Base-by-base conservation (phyloP, 2,113 vertebrate species). In the Cavia porcellus region DNA sequence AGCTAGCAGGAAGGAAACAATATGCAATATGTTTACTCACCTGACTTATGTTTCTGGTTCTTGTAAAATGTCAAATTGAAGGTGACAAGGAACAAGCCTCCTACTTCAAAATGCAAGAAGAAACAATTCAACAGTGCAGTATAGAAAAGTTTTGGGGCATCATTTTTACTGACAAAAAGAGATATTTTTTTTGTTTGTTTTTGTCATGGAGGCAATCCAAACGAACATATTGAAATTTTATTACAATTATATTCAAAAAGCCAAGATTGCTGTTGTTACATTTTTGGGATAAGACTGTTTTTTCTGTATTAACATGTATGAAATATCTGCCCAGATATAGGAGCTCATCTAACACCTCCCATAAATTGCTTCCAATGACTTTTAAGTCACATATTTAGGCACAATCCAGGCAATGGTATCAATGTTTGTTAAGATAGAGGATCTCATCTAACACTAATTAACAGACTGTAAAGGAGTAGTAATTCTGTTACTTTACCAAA, bases 61-160 rank as follows among this genome's bases (percentile, higher is more conserved):
- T 66, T 94, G 61, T 97, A 97, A 98, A 98, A 98, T 97, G 90
- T 98, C 98, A 98, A 95, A 98, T 2, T 85, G 97, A 95, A 98
- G 94, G 96, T 98, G 97, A 98, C 95, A 96, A 96, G 96, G 96
- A 97, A 74, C 70, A 97, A 83, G 75, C 55, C 70, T 97, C 80
- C 70, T 45, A 32, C 62, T 92, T 89, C 86, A 97, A 92, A 95
- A 83, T 50, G 75, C 91, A 95, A 96, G 2, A 35, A 96, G 94
- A 80, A 95, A 96, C 97, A 75, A 2, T 87, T 96, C 81, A 92
- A 86, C 50, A 20, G 2, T 22, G 74, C 96, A 93, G 79, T 74
- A 79, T 59, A 7, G 38, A 85, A 97, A 95, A 28, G 38, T 62
- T 89, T 35, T 25, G 74, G 92, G 98, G 80, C n/a, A 95, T 98